Evolutionary conservation across 2,113 vertebrate species (phyloP).

Genomic region (Clarias magur): DNA sequence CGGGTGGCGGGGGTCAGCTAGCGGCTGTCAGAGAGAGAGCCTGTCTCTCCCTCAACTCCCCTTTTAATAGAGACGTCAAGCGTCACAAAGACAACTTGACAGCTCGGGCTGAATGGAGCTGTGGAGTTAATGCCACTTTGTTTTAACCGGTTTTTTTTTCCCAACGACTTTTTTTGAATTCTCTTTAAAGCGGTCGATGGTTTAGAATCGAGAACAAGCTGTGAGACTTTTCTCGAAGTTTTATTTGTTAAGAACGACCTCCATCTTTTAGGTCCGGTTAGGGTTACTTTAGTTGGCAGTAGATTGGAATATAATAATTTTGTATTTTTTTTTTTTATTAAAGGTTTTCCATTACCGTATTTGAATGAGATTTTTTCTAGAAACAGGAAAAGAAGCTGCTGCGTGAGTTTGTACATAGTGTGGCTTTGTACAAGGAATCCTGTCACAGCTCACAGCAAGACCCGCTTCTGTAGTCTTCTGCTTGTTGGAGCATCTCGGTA

Average conservation of each 20-base stretch:
- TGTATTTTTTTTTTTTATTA: no score
- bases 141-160: constrained; percentile 27
- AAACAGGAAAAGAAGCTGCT: neutral
- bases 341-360: neutral
- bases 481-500: neutral
- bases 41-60: constrained; percentile 61
- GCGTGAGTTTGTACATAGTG: neutral
- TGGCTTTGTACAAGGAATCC: neutral
- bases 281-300: neutral
- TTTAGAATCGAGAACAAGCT: constrained; percentile 10
- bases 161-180: no score
- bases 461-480: neutral
- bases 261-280: neutral
- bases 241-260: neutral
- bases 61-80: constrained; percentile 79
- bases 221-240: neutral
- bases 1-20: constrained; percentile 65
- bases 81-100: constrained; percentile 78
- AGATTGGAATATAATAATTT: neutral
- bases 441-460: neutral
- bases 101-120: constrained; percentile 69
- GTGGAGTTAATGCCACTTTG: constrained; percentile 51
- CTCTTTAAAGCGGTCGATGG: neutral
- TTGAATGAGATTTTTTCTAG: neutral
- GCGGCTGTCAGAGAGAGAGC: constrained; percentile 48